A percentile compares a stretch with the other conserved stretches of the same genome.
Conservation (phyloP, 2,797 vertebrate genomes). For the Margarornis squamiger region DNA sequence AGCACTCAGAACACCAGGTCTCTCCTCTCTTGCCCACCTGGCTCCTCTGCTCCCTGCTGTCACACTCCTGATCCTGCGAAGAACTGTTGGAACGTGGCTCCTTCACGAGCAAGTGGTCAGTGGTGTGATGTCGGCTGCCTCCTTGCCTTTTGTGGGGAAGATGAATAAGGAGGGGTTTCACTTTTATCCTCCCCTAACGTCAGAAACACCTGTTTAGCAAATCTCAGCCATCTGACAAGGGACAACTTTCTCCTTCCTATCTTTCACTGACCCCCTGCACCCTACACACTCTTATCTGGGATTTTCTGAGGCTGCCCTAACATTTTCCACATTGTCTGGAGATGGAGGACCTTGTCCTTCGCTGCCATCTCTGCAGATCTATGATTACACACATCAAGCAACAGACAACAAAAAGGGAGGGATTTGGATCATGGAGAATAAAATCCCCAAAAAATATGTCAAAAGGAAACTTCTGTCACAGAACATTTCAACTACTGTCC, state of each 20-base stretch:
- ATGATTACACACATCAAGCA: neutral
- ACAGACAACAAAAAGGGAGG: accelerated
- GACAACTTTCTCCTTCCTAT: neutral
- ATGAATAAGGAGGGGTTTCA: neutral
- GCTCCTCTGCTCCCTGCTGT: neutral
- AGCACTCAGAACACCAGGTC: neutral
- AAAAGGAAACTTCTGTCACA: accelerated
- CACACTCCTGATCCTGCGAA: neutral
- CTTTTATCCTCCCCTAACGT: neutral
- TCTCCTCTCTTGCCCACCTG: neutral
- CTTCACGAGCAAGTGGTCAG: neutral
- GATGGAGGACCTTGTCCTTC: neutral
- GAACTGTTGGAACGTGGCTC: neutral
- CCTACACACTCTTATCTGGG: neutral
- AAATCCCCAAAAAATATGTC: neutral
- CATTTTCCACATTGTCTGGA: neutral
- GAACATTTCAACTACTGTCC: neutral
- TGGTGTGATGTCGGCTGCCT: neutral
- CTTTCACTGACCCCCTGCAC: neutral
- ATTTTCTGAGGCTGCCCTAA: neutral
- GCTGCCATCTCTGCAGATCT: neutral
- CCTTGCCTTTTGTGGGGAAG: neutral
- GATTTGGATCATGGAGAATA: neutral
- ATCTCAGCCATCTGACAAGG: neutral
- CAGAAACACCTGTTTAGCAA: neutral